Base-by-base conservation (phyloP, 64 coral and sea anemone species). In the Astreopora myriophthalma region DNA sequence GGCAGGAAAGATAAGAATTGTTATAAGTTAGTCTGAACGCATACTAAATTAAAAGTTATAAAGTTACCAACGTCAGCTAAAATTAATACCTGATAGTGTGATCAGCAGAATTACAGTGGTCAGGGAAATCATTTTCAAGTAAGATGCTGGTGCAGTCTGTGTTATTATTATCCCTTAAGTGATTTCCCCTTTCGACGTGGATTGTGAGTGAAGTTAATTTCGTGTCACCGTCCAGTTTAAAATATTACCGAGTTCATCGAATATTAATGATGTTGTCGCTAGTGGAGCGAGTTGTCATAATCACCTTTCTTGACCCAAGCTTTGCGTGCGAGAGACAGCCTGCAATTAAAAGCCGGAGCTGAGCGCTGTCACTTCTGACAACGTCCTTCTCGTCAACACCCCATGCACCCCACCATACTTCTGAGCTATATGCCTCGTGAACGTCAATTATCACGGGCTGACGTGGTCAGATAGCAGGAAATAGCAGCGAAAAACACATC, bases 241-340 rank as follows among this genome's bases (percentile, higher is more conserved):
- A 35, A 33, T 71, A 33, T 29, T 71, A n/a, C n/a, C n/a, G n/a
- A 6, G 19, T 38, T 83, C 79, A 83, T 83, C 3, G 52, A 83
- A 83, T 83, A 83, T 83, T 83, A 64, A 83, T 83, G 79, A 83
- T 83, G 38, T 83, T 83, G 34, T 83, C 33, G 19, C 64, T 38
- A 83, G 44, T 5, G 17, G 58, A 37, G 17, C 57, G 5, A 58
- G 79, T 83, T 83, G 58, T 57, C 32, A 25, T 7, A 33, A 36
- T 25, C 33, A 35, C 20, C 12, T 36, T 12, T 5, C 42, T 14
- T 5, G 12, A 83, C 32, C 4, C 79, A 65, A 10, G 79, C 79
- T n/a, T n/a, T 16, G 79, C 19, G 79, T 32, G 10, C 20, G 23
- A 0, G 61, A 64, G 61, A 26, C 20, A 24, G 20, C 6, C 5